These are phyloP conservation scores for Borostomias antarcticus DNA, from an alignment of 2,797 vertebrate species.

Conservation along the genomic window DNA sequence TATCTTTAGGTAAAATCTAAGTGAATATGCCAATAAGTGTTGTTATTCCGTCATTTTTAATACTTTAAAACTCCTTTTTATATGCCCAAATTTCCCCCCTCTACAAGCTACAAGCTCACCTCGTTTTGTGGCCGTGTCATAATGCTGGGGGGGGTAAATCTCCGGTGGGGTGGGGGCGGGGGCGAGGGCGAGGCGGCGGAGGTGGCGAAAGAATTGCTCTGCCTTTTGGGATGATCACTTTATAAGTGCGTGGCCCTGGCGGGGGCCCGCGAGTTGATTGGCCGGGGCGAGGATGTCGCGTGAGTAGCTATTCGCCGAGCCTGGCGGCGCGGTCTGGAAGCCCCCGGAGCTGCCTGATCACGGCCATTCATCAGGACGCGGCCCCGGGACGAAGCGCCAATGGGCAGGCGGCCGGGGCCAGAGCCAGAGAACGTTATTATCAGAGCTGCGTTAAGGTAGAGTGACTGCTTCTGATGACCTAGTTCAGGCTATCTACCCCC, in stretches of 20 bases:
- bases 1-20: too few relatives aligned
- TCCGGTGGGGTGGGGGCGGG: slow-evolving; percentile 3
- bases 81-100: too few relatives aligned
- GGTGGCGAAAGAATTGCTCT: slow-evolving; percentile 53
- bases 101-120: too few relatives aligned
- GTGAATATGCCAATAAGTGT: too few relatives aligned
- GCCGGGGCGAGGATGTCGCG: slow-evolving; percentile 53
- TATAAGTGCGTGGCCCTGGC: slow-evolving; percentile 54
- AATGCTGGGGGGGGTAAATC: too few relatives aligned
- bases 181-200: slow-evolving; percentile 30
- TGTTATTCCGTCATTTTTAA: too few relatives aligned
- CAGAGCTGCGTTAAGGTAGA: slow-evolving; percentile 63
- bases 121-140: too few relatives aligned
- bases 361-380: slow-evolving; percentile 70
- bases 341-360: slow-evolving; percentile 47
- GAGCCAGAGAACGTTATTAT: slow-evolving; percentile 56
- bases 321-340: slow-evolving; percentile 44
- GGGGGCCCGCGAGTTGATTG: slow-evolving; percentile 71
- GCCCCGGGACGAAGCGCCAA: slow-evolving; percentile 59
- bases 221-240: slow-evolving; percentile 60
- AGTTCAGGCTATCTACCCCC: slow-evolving; percentile 62
- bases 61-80: too few relatives aligned
- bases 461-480: slow-evolving; percentile 72
- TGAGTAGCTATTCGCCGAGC: slow-evolving; percentile 59
- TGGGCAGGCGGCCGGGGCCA: slow-evolving; percentile 54